Conservation (phyloP, 2,113 vertebrate genomes). For the Cyprichromis sp. region DNA sequence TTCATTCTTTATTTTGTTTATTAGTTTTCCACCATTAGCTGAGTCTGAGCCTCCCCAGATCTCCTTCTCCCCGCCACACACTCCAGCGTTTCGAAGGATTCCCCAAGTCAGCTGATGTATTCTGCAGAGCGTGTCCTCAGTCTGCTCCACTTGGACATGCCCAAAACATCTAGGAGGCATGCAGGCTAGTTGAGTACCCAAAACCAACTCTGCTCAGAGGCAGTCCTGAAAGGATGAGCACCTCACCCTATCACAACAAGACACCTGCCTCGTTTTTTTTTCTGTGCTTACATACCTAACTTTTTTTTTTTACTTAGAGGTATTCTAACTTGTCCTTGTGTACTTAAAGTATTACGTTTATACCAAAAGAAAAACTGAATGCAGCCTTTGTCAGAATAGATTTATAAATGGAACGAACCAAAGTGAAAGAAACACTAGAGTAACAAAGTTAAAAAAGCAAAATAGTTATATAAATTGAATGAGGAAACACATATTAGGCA, state of each 20-base stretch:
- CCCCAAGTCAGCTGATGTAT: not conserved
- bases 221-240: rapidly evolving
- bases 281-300: not conserved
- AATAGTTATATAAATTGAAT: not conserved
- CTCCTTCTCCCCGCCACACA: rapidly evolving
- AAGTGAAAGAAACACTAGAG: not conserved
- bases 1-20: not conserved
- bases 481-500: not conserved
- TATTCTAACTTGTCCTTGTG: not conserved
- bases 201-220: not conserved
- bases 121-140: not conserved
- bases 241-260: not conserved
- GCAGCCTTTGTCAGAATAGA: not conserved
- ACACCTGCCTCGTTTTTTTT: not conserved
- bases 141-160: not conserved
- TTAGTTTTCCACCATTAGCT: not conserved
- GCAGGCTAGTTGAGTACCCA: not conserved
- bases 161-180: not conserved
- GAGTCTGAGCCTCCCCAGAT: not conserved
- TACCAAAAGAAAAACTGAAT: not conserved
- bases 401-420: not conserved
- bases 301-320: not conserved
- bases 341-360: rapidly evolving
- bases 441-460: not conserved
- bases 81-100: not conserved